Percentiles rank a stretch among this genome's conserved stretches.
Conservation (phyloP, 2,113 vertebrate species). For the Tychaedon coryphoeus region DNA sequence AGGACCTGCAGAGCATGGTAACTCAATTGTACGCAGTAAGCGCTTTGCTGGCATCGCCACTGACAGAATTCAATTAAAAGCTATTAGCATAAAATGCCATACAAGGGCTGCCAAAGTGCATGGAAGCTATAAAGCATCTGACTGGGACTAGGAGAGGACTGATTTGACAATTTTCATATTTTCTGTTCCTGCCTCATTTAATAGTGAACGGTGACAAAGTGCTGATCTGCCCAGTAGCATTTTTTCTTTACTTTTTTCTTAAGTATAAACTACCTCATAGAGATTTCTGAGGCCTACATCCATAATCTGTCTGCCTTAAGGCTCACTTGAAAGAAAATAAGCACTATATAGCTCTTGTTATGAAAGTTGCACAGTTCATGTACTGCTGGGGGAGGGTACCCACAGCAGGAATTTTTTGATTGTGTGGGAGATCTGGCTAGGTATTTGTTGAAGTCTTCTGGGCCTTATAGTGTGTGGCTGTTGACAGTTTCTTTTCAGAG, state of each 20-base stretch:
- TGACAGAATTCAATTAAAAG: slow-evolving; percentile 26
- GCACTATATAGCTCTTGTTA: slow-evolving; percentile 6
- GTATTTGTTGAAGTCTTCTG: background rate
- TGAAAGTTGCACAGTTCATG: background rate
- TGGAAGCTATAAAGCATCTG: background rate
- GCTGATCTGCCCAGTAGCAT: background rate
- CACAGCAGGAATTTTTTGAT: slow-evolving; percentile 1
- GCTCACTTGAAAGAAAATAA: background rate
- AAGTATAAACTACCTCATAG: background rate
- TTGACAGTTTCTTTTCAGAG: background rate
- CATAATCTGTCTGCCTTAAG: slow-evolving; percentile 18
- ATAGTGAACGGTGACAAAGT: background rate
- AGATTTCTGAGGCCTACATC: slow-evolving; percentile 12
- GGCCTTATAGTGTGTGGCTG: background rate
- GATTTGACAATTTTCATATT: background rate
- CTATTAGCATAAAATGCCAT: slow-evolving; percentile 28
- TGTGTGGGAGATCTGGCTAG: background rate
- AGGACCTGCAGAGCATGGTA: slow-evolving; percentile 26
- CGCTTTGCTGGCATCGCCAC: fast-evolving
- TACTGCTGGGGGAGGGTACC: slow-evolving; percentile 9
- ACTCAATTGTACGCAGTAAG: background rate
- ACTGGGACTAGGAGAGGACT: background rate
- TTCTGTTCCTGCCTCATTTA: background rate
- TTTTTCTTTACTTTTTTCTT: slow-evolving; percentile 10
- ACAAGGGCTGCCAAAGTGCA: background rate